Evolutionary conservation across 2,797 vertebrate genomes (phyloP), one percentile per base, ranked within the genome.

Genomic region (Periparus ater): DNA sequence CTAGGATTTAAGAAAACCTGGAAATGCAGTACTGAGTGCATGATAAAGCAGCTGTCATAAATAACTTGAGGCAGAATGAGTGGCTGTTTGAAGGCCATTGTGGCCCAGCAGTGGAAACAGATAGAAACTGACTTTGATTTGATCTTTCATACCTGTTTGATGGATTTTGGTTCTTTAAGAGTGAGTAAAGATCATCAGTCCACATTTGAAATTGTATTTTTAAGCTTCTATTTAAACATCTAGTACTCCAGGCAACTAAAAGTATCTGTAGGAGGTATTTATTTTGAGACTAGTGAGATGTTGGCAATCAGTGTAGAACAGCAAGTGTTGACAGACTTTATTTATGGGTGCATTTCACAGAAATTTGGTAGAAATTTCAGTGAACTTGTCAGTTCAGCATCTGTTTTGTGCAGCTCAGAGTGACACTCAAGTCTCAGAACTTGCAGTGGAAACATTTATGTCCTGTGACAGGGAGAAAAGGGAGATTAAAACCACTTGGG

Each of bases 291-390:
- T 4, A 89, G 54, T 53, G 85, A 84, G 68, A 89, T 89, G 58
- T 13, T 91, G 92, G 82, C 81, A 88, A 95, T 94, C 91, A 83
- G 50, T 29, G 22, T 55, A 62, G 82, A 94, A 72, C 40, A 88
- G 92, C 66, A 92, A 93, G 85, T 91, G 91, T 76, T 93, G 91
- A 86, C 92, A 93, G 88, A 87, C 68, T 82, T 85, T 95, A 93
- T 96, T 96, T 95, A 86, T 90, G 88, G 85, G 55, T 83, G 66
- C n/a, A 1, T 78, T 93, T 96, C 76, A 55, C 73, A 84, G 89
- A 85, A 89, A 85, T 94, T 96, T 75, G 67, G 71, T 94, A 63
- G 79, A 88, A 84, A 51, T 86, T 91, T 88, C 66, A 86, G 79
- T 83, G 34, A 91, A 75, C 78, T 96, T 93, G 95, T 96, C 89